Evolutionary conservation across 1,140 invertebrate genomes (phyloP).

Genomic region (Tetramorium simillimum): DNA sequence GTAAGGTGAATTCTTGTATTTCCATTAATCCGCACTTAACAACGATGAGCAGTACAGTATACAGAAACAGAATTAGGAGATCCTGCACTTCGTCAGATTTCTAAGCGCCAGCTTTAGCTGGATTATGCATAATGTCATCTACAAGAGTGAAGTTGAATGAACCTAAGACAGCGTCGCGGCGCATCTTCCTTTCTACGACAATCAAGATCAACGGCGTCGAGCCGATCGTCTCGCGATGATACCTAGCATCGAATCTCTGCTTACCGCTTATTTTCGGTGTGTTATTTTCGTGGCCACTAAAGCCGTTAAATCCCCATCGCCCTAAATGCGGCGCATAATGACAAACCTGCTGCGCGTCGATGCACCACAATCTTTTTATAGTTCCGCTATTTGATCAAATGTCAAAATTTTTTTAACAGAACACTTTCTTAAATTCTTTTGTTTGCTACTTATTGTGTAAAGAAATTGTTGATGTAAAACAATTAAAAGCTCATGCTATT

Average conservation of each 20-base stretch:
- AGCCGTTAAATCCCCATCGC: constrained; percentile 48
- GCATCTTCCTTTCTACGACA: constrained; percentile 28
- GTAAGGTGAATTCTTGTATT: neutral
- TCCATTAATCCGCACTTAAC: neutral
- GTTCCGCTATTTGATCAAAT: neutral
- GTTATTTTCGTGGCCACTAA: constrained; percentile 56
- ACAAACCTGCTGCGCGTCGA: constrained; percentile 11
- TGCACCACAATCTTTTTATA: constrained; percentile 31
- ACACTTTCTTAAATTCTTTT: neutral
- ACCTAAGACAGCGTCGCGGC: neutral
- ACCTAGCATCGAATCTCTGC: constrained; percentile 35
- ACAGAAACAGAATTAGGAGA: neutral
- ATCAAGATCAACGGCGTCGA: constrained; percentile 30
- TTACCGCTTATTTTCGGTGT: constrained; percentile 41
- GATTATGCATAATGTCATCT: constrained; percentile 35
- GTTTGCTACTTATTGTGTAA: neutral
- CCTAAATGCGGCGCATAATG: constrained; percentile 48
- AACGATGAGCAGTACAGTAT: neutral
- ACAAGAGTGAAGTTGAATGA: constrained; percentile 2
- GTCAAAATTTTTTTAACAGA: constrained; percentile 1
- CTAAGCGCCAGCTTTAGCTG: constrained; percentile 8
- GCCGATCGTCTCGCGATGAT: constrained; percentile 42
- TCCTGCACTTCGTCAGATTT: constrained; percentile 8
- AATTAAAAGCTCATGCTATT: neutral
- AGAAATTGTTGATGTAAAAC: neutral